Conservation (phyloP, 2,888 invertebrate species). For the Atethmia centrago region DNA sequence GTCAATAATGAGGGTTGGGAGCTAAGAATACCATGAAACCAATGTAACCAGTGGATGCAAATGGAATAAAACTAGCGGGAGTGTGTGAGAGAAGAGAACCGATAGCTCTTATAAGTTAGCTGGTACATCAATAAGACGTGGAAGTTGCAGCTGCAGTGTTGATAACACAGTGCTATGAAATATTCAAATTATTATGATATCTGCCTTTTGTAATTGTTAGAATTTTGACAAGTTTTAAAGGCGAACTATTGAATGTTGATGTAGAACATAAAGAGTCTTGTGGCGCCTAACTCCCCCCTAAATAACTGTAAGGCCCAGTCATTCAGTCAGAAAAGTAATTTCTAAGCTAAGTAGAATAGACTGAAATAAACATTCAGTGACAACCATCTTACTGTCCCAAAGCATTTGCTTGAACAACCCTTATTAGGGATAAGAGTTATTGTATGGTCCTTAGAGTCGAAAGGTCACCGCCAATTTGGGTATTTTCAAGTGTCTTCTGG, state of each 20-base stretch:
- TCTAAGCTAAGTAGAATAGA: neutral
- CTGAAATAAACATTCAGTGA: constrained; percentile 1
- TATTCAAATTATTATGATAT: neutral
- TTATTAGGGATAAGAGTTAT: constrained; percentile 36
- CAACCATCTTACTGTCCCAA: neutral
- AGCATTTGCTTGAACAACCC: constrained; percentile 23
- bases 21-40: neutral
- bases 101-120: neutral
- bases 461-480: constrained; percentile 21
- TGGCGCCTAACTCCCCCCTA: neutral
- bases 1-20: neutral
- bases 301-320: too few relatives aligned
- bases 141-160: neutral
- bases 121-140: too few relatives aligned
- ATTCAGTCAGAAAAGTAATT: too few relatives aligned
- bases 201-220: too few relatives aligned
- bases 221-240: neutral
- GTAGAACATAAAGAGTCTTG: neutral
- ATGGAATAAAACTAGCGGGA: neutral
- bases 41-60: neutral
- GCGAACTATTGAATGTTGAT: neutral
- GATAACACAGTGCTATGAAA: too few relatives aligned
- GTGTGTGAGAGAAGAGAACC: neutral
- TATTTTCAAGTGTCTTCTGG: constrained; percentile 19
- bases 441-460: constrained; percentile 15